These are phyloP conservation scores for Leptarthrus brevirostris DNA, from an alignment of 2,888 invertebrate species.

Conservation along the genomic window DNA sequence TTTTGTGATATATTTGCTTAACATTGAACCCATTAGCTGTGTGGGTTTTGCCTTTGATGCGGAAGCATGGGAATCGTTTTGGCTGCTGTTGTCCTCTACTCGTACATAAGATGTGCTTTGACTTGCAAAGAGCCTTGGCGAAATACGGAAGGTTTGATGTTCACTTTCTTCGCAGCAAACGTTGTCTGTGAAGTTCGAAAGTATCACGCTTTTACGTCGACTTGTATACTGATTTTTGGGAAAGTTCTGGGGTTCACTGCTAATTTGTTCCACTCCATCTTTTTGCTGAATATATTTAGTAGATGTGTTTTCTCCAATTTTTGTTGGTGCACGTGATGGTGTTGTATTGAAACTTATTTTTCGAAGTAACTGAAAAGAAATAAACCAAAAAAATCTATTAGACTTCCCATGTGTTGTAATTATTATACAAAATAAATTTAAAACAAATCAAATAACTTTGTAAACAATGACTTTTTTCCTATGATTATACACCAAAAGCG, in stretches of 20 bases:
- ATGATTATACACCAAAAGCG: too few relatives aligned
- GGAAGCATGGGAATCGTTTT: neutral
- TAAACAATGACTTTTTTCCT: neutral
- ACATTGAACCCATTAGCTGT: slow-evolving; percentile 7
- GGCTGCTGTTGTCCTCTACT: slow-evolving; percentile 24
- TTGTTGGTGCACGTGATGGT: slow-evolving; percentile 34
- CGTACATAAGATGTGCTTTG: slow-evolving; percentile 48
- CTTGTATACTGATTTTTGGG: slow-evolving; percentile 34
- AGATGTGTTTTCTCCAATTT: slow-evolving; percentile 40
- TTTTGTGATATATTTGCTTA: slow-evolving; percentile 8
- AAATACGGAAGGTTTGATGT: slow-evolving; percentile 51
- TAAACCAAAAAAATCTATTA: too few relatives aligned
- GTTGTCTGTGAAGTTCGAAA: slow-evolving; percentile 30
- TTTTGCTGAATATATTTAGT: slow-evolving; percentile 49
- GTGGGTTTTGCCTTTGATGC: neutral
- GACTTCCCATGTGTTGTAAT: too few relatives aligned
- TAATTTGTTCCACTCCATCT: slow-evolving; percentile 4
- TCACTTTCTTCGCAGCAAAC: slow-evolving; percentile 46
- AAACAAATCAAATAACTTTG: neutral
- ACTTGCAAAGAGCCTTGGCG: slow-evolving; percentile 49
- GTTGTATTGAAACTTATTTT: slow-evolving; percentile 51
- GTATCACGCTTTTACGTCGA: slow-evolving; percentile 27
- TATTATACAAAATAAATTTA: too few relatives aligned
- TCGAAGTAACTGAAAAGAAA: slow-evolving; percentile 53
- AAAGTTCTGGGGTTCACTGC: slow-evolving; percentile 45